Evolutionary conservation across 2,113 vertebrate species (phyloP).

Genomic region (Phaetusa simplex): DNA sequence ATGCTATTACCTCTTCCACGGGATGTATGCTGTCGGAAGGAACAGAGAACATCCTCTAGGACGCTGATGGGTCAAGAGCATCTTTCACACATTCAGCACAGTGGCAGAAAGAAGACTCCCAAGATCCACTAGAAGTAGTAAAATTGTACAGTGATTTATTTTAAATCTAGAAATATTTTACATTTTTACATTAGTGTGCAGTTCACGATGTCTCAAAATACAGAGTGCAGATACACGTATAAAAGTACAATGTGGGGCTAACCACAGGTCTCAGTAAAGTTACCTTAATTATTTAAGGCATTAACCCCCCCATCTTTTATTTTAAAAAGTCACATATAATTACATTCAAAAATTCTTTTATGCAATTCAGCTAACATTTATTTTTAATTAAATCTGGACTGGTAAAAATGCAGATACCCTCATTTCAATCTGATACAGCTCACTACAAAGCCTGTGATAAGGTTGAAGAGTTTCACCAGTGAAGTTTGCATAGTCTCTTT

Average conservation of each 20-base stretch:
- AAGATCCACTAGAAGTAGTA: neutral
- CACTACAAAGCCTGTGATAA: neutral
- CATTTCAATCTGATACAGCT: slow-evolving; percentile 43
- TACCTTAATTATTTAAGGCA: slow-evolving; percentile 72
- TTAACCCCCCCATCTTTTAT: slow-evolving; percentile 39
- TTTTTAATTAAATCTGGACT: slow-evolving; percentile 49
- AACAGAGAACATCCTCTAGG: neutral
- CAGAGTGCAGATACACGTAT: slow-evolving; percentile 71
- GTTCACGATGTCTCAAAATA: slow-evolving; percentile 73
- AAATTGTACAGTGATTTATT: slow-evolving; percentile 70
- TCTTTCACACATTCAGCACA: neutral
- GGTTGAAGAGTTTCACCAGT: neutral
- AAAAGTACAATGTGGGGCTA: slow-evolving; percentile 57
- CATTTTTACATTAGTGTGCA: slow-evolving; percentile 79
- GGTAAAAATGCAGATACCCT: slow-evolving; percentile 40
- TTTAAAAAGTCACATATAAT: slow-evolving; percentile 54
- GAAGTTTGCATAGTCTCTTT: neutral
- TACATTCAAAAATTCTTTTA: slow-evolving; percentile 69
- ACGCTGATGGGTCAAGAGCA: neutral
- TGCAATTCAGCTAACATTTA: neutral
- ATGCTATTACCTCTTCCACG: neutral
- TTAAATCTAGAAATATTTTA: slow-evolving; percentile 75
- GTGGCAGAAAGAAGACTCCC: neutral
- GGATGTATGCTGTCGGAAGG: neutral
- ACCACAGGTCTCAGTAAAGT: slow-evolving; percentile 55